Conservation (phyloP, 2,113 vertebrate genomes). For the Hippocampus zosterae region DNA sequence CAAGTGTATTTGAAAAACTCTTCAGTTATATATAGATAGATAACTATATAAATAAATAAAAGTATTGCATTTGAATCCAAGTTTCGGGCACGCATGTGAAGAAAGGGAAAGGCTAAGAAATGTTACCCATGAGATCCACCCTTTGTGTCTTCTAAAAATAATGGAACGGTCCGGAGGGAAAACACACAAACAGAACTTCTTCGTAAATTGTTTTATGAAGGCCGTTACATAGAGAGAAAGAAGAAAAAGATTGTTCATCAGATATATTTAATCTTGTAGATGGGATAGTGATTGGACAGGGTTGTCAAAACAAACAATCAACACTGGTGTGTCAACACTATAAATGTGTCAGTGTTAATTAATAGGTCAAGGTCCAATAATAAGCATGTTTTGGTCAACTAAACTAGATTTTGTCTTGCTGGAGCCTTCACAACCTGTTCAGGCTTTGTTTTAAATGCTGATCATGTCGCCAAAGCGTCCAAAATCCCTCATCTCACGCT, state of each 20-base stretch:
- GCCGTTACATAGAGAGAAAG: not conserved
- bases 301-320: not conserved
- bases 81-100: not conserved
- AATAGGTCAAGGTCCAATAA: not conserved
- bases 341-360: not conserved
- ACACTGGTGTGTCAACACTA: not conserved
- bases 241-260: not conserved
- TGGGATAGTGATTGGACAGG: not conserved
- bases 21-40: not conserved
- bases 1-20: not conserved
- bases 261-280: not conserved
- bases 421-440: not conserved
- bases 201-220: not conserved
- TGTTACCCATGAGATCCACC: not conserved
- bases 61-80: not conserved
- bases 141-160: slow-evolving; percentile 1
- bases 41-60: not conserved
- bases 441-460: not conserved
- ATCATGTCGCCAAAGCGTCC: not conserved
- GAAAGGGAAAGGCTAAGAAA: not conserved
- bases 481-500: not conserved
- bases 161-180: not conserved
- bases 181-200: not conserved
- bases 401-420: not conserved
- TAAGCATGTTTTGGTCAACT: not conserved